Percentiles rank a stretch among this genome's conserved stretches.
These are phyloP conservation scores for Girardinus metallicus DNA, from an alignment of 2,797 vertebrate species.

Conservation along the genomic window DNA sequence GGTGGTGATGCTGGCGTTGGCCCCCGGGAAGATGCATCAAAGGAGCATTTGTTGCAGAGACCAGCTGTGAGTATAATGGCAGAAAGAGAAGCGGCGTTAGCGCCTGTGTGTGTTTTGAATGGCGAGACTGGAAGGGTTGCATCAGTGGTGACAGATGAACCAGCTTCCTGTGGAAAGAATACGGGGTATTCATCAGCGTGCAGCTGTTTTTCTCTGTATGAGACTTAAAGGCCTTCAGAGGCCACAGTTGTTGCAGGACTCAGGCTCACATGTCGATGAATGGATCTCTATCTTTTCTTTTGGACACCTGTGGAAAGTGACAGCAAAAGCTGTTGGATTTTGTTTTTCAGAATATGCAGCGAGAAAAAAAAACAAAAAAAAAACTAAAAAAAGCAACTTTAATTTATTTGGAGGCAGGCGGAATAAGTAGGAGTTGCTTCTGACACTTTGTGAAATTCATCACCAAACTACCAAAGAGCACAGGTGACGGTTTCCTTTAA, in stretches of 20 bases:
- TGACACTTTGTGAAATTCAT: conserved; percentile 24
- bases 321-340: conserved; percentile 56
- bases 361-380: conserved; percentile 3
- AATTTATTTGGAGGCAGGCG: conserved; percentile 25
- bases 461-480: conserved; percentile 13
- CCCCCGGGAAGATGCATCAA: conserved; percentile 76
- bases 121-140: conserved; percentile 69
- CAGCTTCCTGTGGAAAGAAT: conserved; percentile 77
- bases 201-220: conserved; percentile 70
- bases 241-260: conserved; percentile 69
- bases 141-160: conserved; percentile 76
- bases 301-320: conserved; percentile 71
- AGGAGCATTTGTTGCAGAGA: conserved; percentile 78
- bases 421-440: conserved; percentile 25
- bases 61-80: conserved; percentile 82
- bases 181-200: conserved; percentile 76
- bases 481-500: conserved; percentile 23
- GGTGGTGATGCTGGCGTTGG: conserved; percentile 63
- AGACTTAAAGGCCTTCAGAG: conserved; percentile 50
- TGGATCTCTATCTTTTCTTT: conserved; percentile 62
- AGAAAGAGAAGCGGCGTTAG: conserved; percentile 49
- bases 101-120: conserved; percentile 57
- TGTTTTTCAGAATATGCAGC: conserved; percentile 17
- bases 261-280: conserved; percentile 70
- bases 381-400: not conserved